Evolutionary conservation across 2,888 invertebrate species (phyloP).

Genomic region (Drosophila atripex): DNA sequence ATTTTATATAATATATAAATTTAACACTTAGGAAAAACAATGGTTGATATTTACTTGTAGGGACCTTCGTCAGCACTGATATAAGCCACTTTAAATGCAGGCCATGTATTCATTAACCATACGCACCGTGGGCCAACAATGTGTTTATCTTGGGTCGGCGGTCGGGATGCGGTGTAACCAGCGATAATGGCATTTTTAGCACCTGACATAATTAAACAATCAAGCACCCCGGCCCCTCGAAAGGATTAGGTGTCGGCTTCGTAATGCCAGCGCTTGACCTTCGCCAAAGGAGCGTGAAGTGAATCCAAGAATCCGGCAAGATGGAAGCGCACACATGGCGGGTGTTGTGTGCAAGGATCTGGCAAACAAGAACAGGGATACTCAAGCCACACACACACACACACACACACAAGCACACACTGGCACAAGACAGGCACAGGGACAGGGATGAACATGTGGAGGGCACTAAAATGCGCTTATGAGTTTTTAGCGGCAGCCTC

Average conservation of each 20-base stretch:
- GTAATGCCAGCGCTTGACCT: conserved; percentile 71
- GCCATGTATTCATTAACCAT: conserved; percentile 51
- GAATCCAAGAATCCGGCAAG: conserved; percentile 48
- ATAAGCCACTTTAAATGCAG: conserved; percentile 47
- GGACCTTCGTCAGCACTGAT: neutral
- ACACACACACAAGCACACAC: conserved; percentile 5
- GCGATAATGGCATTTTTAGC: conserved; percentile 70
- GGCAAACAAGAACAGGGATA: conserved; percentile 23
- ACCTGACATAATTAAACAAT: conserved; percentile 80
- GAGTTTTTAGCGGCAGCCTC: conserved; percentile 70
- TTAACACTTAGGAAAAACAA: too few species aligned
- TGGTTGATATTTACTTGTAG: neutral
- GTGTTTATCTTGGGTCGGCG: conserved; percentile 17
- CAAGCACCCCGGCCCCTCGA: conserved; percentile 12
- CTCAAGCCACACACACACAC: too few species aligned
- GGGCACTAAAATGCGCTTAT: conserved; percentile 73
- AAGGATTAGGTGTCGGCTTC: conserved; percentile 60
- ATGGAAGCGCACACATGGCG: conserved; percentile 15
- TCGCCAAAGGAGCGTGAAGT: conserved; percentile 45
- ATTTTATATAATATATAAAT: too few species aligned
- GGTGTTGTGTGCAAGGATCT: conserved; percentile 39
- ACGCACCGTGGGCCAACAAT: conserved; percentile 54
- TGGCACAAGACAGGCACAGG: neutral
- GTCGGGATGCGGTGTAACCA: conserved; percentile 13
- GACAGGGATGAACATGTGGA: conserved; percentile 25